Evolutionary conservation across 64 coral and sea anemone species (phyloP).

Genomic region (Montipora cactus): DNA sequence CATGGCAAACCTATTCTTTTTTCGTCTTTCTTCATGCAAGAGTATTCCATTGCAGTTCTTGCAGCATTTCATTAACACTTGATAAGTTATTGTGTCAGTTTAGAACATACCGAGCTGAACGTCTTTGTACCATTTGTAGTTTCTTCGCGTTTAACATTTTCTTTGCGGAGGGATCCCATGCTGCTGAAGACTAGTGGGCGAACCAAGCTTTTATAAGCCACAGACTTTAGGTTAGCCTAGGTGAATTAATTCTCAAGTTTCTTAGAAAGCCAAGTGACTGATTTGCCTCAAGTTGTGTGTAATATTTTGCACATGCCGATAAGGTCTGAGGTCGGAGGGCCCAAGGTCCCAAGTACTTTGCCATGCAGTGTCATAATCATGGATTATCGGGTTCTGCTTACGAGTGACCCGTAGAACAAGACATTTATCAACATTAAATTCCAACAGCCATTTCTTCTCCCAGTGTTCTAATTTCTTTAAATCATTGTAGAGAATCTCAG

Average conservation of each 20-base stretch:
- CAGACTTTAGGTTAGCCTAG: too few species aligned
- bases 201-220: background rate
- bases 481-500: background rate
- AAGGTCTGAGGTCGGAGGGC: slow-evolving; percentile 56
- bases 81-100: too few species aligned
- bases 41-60: background rate
- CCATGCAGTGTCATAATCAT: background rate
- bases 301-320: background rate
- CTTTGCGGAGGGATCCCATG: too few species aligned
- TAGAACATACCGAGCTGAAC: too few species aligned
- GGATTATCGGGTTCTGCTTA: slow-evolving; percentile 9
- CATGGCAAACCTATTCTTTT: too few species aligned
- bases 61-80: background rate
- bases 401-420: slow-evolving; percentile 23
- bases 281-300: background rate
- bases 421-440: slow-evolving; percentile 32
- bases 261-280: background rate
- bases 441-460: background rate
- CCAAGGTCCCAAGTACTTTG: background rate
- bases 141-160: too few species aligned
- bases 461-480: background rate
- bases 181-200: background rate
- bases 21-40: background rate
- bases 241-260: background rate
- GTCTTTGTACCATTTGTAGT: too few species aligned